Percentiles rank a stretch among this genome's conserved stretches.
These are phyloP conservation scores for Apodemia mormo DNA, from an alignment of 2,888 invertebrate species.

Conservation along the genomic window DNA sequence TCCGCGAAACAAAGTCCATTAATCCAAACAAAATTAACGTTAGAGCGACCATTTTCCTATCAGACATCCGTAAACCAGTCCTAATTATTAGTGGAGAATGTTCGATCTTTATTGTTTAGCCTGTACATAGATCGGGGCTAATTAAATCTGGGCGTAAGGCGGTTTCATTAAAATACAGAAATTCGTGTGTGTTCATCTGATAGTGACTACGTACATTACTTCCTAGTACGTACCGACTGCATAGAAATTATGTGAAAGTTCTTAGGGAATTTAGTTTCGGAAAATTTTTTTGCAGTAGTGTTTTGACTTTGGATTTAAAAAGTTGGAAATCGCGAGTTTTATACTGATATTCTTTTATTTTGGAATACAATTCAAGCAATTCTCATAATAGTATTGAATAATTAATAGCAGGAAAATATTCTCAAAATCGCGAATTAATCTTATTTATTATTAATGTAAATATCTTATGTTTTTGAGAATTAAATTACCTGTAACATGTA, in stretches of 20 bases:
- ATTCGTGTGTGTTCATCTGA: conserved; percentile 77
- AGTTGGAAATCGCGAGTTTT: no score
- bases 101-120: conserved; percentile 76
- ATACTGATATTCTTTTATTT: no score
- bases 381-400: no score
- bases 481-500: no score
- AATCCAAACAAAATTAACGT: conserved; percentile 68
- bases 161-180: conserved; percentile 71
- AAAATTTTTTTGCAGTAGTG: not conserved
- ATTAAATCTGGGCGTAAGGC: conserved; percentile 58
- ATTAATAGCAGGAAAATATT: no score
- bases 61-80: conserved; percentile 58
- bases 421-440: no score
- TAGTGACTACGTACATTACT: conserved; percentile 49
- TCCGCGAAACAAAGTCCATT: conserved; percentile 66
- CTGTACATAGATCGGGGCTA: conserved; percentile 63
- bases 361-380: no score
- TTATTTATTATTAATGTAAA: no score
- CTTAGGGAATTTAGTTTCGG: not conserved
- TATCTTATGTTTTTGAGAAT: no score
- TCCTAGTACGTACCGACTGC: conserved; percentile 43
- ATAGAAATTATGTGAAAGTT: conserved; percentile 20
- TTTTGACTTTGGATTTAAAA: not conserved
- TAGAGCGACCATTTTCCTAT: conserved; percentile 59
- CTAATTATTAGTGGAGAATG: conserved; percentile 74